Percentiles rank a stretch among this genome's conserved stretches.
Evolutionary conservation across 1,140 invertebrate species (phyloP).

Genomic region (Drosophila jambulina): DNA sequence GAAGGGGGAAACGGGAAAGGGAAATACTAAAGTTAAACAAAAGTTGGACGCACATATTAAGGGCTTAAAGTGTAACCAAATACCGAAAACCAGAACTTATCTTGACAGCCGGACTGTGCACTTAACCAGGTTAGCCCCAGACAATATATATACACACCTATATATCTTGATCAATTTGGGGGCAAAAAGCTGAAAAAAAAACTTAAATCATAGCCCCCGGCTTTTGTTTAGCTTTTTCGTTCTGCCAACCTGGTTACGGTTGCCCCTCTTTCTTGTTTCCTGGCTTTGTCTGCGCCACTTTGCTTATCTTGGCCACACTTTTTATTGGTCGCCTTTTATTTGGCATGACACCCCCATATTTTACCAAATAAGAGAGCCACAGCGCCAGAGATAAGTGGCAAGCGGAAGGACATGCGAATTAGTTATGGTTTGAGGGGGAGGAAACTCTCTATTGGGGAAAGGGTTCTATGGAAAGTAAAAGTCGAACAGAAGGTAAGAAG

Average conservation of each 20-base stretch:
- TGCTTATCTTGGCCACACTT: slow-evolving; percentile 76
- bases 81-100: slow-evolving; percentile 51
- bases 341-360: slow-evolving; percentile 67
- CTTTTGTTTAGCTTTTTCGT: slow-evolving; percentile 45
- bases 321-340: slow-evolving; percentile 78
- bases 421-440: slow-evolving; percentile 42
- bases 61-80: slow-evolving; percentile 52
- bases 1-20: slow-evolving; percentile 17
- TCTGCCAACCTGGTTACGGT: slow-evolving; percentile 27
- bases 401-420: slow-evolving; percentile 72
- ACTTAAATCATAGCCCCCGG: slow-evolving; percentile 53
- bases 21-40: slow-evolving; percentile 54
- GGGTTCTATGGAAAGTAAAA: slow-evolving; percentile 1
- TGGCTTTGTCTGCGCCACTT: slow-evolving; percentile 57
- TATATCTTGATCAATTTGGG: slow-evolving; percentile 63
- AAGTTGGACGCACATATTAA: slow-evolving; percentile 52
- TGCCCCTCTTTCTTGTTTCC: slow-evolving; percentile 10
- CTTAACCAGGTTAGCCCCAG: slow-evolving; percentile 40
- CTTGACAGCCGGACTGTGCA: slow-evolving; percentile 48
- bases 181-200: slow-evolving; percentile 13
- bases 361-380: slow-evolving; percentile 46
- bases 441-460: background rate
- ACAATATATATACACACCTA: slow-evolving; percentile 17
- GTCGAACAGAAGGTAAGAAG: background rate
- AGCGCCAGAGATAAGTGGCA: slow-evolving; percentile 61